Evolutionary conservation across 1,140 invertebrate genomes (phyloP).

Genomic region (Diprion similis): DNA sequence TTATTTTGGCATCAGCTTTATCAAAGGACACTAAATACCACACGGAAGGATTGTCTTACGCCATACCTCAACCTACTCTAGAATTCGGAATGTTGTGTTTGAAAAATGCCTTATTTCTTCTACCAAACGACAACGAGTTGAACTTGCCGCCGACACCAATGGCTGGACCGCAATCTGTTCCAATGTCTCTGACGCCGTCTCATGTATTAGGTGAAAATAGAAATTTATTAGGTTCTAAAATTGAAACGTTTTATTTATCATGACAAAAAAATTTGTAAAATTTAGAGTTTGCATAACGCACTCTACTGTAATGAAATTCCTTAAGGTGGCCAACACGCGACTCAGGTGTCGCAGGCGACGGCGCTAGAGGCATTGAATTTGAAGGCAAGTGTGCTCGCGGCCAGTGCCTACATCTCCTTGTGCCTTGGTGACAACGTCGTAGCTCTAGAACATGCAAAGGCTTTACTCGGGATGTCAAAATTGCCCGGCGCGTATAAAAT

Average conservation of each 20-base stretch:
- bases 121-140: constrained; percentile 53
- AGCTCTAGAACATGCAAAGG: constrained; percentile 80
- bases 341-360: constrained; percentile 40
- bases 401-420: constrained; percentile 83
- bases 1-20: constrained; percentile 67
- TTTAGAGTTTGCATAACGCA: constrained; percentile 14
- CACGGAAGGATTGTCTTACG: constrained; percentile 73
- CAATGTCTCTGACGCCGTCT: constrained; percentile 42
- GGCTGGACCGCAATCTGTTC: constrained; percentile 38
- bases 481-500: constrained; percentile 74
- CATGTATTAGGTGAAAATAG: constrained; percentile 33
- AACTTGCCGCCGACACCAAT: constrained; percentile 39
- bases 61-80: constrained; percentile 85
- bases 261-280: neutral
- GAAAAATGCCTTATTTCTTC: constrained; percentile 79
- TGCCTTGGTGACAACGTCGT: constrained; percentile 84
- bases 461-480: constrained; percentile 70
- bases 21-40: constrained; percentile 67
- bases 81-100: constrained; percentile 90
- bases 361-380: constrained; percentile 55
- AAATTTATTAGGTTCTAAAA: neutral
- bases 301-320: neutral
- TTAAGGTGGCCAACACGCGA: constrained; percentile 40
- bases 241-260: neutral
- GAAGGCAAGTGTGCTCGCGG: constrained; percentile 76